Conservation (phyloP, 2,888 invertebrate genomes). For the Drosophila pseudotakahashii region DNA sequence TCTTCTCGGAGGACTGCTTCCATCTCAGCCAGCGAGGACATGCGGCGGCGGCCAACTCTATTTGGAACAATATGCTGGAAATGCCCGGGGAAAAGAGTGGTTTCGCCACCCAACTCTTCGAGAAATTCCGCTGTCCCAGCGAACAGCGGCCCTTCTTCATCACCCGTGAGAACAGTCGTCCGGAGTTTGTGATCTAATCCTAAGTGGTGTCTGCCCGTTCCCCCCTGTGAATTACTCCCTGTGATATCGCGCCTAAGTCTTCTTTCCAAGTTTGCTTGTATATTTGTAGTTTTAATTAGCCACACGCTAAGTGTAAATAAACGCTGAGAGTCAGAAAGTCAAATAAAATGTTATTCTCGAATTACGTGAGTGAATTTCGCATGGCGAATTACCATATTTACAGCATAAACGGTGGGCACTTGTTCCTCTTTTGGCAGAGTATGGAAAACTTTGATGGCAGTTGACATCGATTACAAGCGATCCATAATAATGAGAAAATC, state of each 20-base stretch:
- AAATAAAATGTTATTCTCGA: conserved; percentile 52
- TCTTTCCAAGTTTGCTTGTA: conserved; percentile 21
- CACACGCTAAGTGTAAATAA: conserved; percentile 50
- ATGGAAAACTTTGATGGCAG: conserved; percentile 7
- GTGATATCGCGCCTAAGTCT: conserved; percentile 70
- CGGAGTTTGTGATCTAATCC: conserved; percentile 62
- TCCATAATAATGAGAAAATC: conserved; percentile 21
- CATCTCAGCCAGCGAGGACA: conserved; percentile 87
- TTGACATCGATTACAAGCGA: conserved; percentile 16
- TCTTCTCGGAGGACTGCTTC: conserved; percentile 87
- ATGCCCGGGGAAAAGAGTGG: conserved; percentile 85
- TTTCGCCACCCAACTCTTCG: conserved; percentile 68
- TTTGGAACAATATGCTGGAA: conserved; percentile 88
- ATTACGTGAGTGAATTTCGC: conserved; percentile 26
- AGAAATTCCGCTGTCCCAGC: conserved; percentile 81
- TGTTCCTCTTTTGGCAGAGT: conserved; percentile 11
- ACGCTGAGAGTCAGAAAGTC: conserved; percentile 44
- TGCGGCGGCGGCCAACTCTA: conserved; percentile 85
- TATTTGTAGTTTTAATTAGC: conserved; percentile 57
- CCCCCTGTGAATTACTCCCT: conserved; percentile 44
- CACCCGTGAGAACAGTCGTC: conserved; percentile 78
- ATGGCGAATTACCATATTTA: conserved; percentile 29
- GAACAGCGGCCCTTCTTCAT: conserved; percentile 77
- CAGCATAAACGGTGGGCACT: conserved; percentile 27
- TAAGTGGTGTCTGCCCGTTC: conserved; percentile 6